A percentile compares a stretch with the other conserved stretches of the same genome.
Evolutionary conservation across 2,797 vertebrate genomes (phyloP).

Genomic region (Oryzias dopingdopingensis): DNA sequence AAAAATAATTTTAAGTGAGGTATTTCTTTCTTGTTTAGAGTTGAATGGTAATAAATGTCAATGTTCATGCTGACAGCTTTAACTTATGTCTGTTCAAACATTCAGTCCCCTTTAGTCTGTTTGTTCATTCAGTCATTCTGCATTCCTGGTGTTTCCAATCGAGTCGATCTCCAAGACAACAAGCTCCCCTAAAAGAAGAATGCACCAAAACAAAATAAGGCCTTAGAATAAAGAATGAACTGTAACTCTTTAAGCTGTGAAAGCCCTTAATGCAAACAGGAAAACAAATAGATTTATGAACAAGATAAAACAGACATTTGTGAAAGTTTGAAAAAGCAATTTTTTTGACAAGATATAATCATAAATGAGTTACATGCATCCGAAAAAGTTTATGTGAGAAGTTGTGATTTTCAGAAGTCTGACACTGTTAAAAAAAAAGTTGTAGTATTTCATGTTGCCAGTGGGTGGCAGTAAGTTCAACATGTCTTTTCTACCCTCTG

Average conservation of each 20-base stretch:
- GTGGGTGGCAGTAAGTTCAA: background rate
- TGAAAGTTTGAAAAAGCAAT: background rate
- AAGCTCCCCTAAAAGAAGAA: constrained; percentile 7
- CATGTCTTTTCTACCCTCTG: too few relatives aligned
- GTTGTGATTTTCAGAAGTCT: background rate
- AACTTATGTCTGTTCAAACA: constrained; percentile 23
- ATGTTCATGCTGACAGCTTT: background rate
- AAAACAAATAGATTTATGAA: background rate
- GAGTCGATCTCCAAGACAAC: background rate
- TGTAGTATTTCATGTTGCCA: background rate
- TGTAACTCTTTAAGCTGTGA: background rate
- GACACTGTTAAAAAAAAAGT: background rate
- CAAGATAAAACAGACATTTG: background rate
- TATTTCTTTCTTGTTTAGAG: too few relatives aligned
- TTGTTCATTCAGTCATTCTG: constrained; percentile 31
- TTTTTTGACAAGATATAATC: too few relatives aligned
- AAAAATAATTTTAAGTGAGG: too few relatives aligned
- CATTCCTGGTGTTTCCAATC: background rate
- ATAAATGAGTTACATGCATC: too few relatives aligned
- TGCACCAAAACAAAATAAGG: background rate
- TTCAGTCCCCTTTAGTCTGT: constrained; percentile 30
- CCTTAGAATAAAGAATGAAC: background rate
- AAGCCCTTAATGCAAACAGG: too few relatives aligned
- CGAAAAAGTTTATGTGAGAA: too few relatives aligned
- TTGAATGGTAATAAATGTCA: too few relatives aligned